These are phyloP conservation scores for Harpalus rubripes DNA, from an alignment of 2,888 invertebrate species.

Conservation along the genomic window DNA sequence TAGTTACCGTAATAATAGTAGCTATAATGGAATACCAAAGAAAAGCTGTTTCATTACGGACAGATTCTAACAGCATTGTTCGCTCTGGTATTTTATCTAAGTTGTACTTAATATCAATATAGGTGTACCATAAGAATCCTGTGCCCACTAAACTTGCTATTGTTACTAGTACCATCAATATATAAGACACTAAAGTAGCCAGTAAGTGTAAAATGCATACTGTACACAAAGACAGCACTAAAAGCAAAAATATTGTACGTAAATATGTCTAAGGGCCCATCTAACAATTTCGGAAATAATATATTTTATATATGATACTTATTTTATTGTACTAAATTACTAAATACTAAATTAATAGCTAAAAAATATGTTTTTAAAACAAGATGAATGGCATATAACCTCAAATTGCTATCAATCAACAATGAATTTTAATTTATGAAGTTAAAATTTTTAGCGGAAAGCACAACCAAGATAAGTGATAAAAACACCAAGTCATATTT, in stretches of 20 bases:
- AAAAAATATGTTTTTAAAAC: too few relatives aligned
- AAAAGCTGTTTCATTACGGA: slow-evolving; percentile 92
- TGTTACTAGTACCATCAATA: slow-evolving; percentile 90
- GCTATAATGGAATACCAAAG: slow-evolving; percentile 91
- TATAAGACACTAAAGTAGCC: slow-evolving; percentile 91
- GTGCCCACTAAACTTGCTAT: slow-evolving; percentile 89
- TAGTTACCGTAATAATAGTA: slow-evolving; percentile 88
- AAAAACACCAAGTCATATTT: too few relatives aligned
- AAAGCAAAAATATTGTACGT: slow-evolving; percentile 72
- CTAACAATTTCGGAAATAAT: too few relatives aligned
- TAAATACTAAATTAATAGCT: too few relatives aligned
- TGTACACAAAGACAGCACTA: slow-evolving; percentile 90
- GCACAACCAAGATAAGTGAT: too few relatives aligned
- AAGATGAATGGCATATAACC: too few relatives aligned
- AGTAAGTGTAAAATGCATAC: slow-evolving; percentile 91
- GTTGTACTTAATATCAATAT: slow-evolving; percentile 85
- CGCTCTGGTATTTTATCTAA: slow-evolving; percentile 79
- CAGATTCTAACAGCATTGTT: slow-evolving; percentile 85
- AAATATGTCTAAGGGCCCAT: neutral
- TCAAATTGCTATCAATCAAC: too few relatives aligned
- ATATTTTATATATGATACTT: too few relatives aligned
- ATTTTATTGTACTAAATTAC: too few relatives aligned
- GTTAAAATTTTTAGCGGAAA: too few relatives aligned
- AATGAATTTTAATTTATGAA: too few relatives aligned
- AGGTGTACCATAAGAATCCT: slow-evolving; percentile 92